Base-by-base conservation (phyloP, 2,113 vertebrate species). In the Salvelinus sp. region DNA sequence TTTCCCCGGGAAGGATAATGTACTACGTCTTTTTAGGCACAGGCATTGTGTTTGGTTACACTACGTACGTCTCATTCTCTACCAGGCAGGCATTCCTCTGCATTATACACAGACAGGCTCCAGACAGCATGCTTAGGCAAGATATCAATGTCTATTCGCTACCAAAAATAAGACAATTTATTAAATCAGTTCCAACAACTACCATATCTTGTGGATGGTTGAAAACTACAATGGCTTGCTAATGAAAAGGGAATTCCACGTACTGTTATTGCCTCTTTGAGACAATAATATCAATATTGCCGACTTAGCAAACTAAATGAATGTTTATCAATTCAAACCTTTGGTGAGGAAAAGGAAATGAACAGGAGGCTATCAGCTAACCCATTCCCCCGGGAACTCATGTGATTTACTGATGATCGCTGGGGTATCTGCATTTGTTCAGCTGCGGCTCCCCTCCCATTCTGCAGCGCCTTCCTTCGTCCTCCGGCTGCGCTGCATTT, bases 1-100 rank as follows among this genome's bases (percentile, higher is more conserved):
- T 90, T 90, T 83, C 83, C 90, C 79, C 81, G 83, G 86, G 88
- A 79, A 20, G 88, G 50, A 54, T 54, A 86, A 91, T 90, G 79
- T 87, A 90, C 87, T 91, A 92, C 83, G 90, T 86, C 89, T 91
- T 91, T 87, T 88, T 84, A 93, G 91, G 92, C 92, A 93, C 92
- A 90, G 90, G 92, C 91, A 91, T 90, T 89, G 88, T 90, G 89
- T 90, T 90, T 90, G 88, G 83, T 87, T 38, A 65, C 82, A 54
- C 50, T 54, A 54, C 16, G 1, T 86, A 90, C 75, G 82, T 86
- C 85, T 92, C 88, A 83, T 83, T 90, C 88, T 89, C 88, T 89
- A 90, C 84, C 90, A 89, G 89, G 90, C 90, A 89, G 89, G 90
- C 92, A 92, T 92, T 91, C 90, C 72, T 69, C 89, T 91, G 89